Percentiles rank a stretch among this genome's conserved stretches.
phyloP scores from a whole-genome alignment of 2,797 vertebrate genomes.

The Mico argentatus region DNA sequence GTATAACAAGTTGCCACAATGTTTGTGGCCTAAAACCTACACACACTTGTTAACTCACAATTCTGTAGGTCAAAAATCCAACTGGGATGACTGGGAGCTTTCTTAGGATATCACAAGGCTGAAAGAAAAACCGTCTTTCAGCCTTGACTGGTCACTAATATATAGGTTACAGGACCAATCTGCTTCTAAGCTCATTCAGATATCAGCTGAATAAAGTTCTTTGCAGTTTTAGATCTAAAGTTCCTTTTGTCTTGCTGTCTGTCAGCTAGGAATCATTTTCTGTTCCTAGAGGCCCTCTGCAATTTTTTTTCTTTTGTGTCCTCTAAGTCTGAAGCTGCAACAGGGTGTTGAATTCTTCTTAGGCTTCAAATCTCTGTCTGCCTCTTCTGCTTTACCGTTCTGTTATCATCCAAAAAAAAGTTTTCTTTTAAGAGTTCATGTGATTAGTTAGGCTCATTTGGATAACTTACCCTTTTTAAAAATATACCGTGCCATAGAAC shows the following conservation, averaged over 20 bases:
- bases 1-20: neutral
- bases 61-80: neutral
- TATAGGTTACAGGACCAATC: neutral
- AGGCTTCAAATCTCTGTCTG: neutral
- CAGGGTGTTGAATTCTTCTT: neutral
- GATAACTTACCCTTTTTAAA: neutral
- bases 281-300: neutral
- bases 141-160: neutral
- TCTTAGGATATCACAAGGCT: neutral
- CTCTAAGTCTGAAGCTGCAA: neutral
- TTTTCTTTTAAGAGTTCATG: neutral
- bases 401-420: neutral
- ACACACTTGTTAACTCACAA: neutral
- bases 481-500: neutral
- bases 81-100: neutral
- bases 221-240: neutral
- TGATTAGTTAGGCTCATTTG: neutral
- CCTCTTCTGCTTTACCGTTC: neutral
- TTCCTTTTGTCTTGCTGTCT: neutral
- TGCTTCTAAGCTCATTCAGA: neutral
- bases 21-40: neutral
- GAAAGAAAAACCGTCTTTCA: neutral
- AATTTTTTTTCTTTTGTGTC: neutral
- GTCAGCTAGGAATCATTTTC: neutral
- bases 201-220: neutral